These are phyloP conservation scores for Styela plicata DNA, from an alignment of 23 tunicate species.

Conservation along the genomic window DNA sequence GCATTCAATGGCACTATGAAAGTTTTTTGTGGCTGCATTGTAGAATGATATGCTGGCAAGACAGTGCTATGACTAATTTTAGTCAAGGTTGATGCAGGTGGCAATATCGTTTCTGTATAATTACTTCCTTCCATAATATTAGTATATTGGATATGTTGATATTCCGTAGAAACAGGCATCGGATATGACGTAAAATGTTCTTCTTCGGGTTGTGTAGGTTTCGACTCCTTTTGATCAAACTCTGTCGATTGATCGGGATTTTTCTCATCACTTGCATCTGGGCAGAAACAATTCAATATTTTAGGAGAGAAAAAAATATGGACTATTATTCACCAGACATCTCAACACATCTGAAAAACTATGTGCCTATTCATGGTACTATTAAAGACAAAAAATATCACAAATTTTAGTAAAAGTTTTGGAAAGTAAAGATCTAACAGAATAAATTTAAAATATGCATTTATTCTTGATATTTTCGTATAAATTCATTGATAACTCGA, in stretches of 20 bases:
- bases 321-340: too few relatives aligned
- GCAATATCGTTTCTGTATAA: not conserved
- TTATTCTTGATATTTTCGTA: too few relatives aligned
- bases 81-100: constrained; percentile 22
- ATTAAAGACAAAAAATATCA: too few relatives aligned
- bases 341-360: too few relatives aligned
- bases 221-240: too few relatives aligned
- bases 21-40: constrained; percentile 3
- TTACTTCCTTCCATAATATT: not conserved
- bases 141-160: not conserved
- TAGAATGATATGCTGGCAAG: not conserved
- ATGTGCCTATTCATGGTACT: too few relatives aligned
- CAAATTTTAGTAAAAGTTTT: too few relatives aligned
- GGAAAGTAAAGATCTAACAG: too few relatives aligned
- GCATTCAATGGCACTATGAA: constrained; percentile 19
- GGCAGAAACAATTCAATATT: not conserved
- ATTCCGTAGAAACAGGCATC: not conserved
- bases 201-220: not conserved
- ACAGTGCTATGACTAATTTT: not conserved
- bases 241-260: not conserved
- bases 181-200: constrained; percentile 19
- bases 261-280: not conserved
- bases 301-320: too few relatives aligned
- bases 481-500: too few relatives aligned
- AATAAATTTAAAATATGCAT: too few relatives aligned